phyloP scores from a whole-genome alignment of 2,113 vertebrate genomes.

The Budorcas taxicolor region DNA sequence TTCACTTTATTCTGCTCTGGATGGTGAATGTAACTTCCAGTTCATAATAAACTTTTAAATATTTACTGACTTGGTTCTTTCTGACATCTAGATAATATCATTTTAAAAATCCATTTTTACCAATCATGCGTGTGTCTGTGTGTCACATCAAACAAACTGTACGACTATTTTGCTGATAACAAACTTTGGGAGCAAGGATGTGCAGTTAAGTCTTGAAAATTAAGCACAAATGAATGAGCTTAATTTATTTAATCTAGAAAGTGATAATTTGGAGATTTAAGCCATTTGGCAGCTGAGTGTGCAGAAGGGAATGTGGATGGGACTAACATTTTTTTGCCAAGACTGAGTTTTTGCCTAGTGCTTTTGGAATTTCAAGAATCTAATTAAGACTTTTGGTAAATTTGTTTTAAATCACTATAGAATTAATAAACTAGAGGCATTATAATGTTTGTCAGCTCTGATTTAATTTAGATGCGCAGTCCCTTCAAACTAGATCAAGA shows the following conservation, averaged over 20 bases:
- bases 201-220: conserved; percentile 32
- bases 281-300: conserved; percentile 56
- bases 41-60: conserved; percentile 65
- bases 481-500: conserved; percentile 27
- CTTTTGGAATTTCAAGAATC: conserved; percentile 60
- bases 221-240: conserved; percentile 43
- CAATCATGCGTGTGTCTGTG: background rate
- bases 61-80: conserved; percentile 24
- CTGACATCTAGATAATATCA: background rate
- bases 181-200: conserved; percentile 5
- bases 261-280: conserved; percentile 51
- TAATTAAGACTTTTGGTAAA: conserved; percentile 55
- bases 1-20: background rate
- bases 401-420: conserved; percentile 26
- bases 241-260: conserved; percentile 58
- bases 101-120: background rate
- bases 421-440: conserved; percentile 42
- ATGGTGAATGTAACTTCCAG: conserved; percentile 67
- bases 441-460: background rate
- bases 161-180: background rate
- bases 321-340: conserved; percentile 61
- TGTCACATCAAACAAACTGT: background rate
- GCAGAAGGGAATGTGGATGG: conserved; percentile 54
- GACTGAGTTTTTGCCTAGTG: conserved; percentile 52
- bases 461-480: conserved; percentile 37